Evolutionary conservation across 2,113 vertebrate genomes (phyloP).

Genomic region (Lycaon pictus): DNA sequence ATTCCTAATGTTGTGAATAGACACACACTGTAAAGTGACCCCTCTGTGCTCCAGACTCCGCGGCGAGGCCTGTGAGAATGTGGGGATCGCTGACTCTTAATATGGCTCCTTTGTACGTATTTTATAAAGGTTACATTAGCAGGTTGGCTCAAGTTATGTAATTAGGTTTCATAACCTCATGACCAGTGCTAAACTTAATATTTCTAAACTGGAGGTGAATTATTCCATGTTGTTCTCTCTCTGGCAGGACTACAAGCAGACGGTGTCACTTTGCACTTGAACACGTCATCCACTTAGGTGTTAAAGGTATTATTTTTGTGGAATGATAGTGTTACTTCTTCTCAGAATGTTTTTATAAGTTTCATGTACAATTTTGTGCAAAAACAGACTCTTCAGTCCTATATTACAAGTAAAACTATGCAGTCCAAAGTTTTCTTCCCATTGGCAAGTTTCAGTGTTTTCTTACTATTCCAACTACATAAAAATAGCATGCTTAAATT

Average conservation of each 20-base stretch:
- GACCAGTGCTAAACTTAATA: rapidly evolving
- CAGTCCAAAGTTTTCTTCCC: neutral
- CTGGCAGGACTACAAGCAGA: slow-evolving; percentile 90
- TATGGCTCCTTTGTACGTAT: rapidly evolving
- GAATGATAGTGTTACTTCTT: neutral
- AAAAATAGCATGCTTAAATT: neutral
- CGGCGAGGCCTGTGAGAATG: neutral
- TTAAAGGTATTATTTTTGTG: slow-evolving; percentile 86
- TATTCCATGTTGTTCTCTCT: neutral
- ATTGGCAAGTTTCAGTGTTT: neutral
- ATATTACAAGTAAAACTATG: neutral
- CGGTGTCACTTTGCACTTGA: slow-evolving; percentile 94
- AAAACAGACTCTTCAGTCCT: neutral
- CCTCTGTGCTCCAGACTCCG: too few species aligned
- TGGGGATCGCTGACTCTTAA: neutral
- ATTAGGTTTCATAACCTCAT: neutral
- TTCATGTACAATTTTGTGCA: neutral
- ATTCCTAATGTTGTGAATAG: rapidly evolving
- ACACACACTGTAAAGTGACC: too few species aligned
- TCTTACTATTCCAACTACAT: neutral
- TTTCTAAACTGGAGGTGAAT: neutral
- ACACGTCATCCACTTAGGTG: slow-evolving; percentile 88
- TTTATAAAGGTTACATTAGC: neutral
- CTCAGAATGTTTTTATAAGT: neutral
- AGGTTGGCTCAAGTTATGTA: neutral